Base-by-base conservation (phyloP, 1,140 invertebrate species). In the Drosophila kanapiae region DNA sequence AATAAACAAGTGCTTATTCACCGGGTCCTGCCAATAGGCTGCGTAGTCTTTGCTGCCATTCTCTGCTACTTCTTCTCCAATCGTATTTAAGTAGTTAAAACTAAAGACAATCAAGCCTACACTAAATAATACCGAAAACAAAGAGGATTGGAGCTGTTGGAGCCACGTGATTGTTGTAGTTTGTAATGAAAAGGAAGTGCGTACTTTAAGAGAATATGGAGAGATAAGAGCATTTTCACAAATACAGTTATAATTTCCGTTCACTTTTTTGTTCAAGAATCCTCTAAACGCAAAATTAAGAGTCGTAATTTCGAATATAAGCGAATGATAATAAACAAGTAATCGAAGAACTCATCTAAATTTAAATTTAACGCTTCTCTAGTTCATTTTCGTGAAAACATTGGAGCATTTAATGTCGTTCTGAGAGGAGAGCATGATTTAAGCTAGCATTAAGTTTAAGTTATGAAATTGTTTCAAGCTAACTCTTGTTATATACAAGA, bases 31-130 rank as follows among this genome's bases (percentile, higher is more conserved):
- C 90, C 91, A 4, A 56, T 85, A 42, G 75, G 78, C 45, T 78
- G 75, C 45, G 42, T 88, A 43, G 77, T 70, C 47, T 53, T 92
- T 48, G 91, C 86, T 33, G 70, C 68, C 14, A 48, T 92, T 10
- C 51, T 91, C n/a, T 56, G 35, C n/a, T 92, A 92, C 64, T 91
- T 91, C 43, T 33, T 90, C 51, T 74, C 47, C 10, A 69, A n/a
- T 57, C 81, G 68, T 38, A 64, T 90, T 53, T 90, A 85, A 82
- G 23, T 43, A 47, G 53, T 23, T 31, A 6, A n/a, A 42, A 29
- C 27, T 43, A 43, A 43, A 47, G 38, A 68, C 38, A 33, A 51
- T 51, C 48, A 51, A 54, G 33, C n/a, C 38, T 11, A 60, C 59
- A 49, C 37, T 23, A 11, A n/a, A 18, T 38, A 0, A 18, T 63